Percentiles rank a stretch among this genome's conserved stretches.
Evolutionary conservation across 2,113 vertebrate species (phyloP).

Genomic region (Rissa tridactyla): DNA sequence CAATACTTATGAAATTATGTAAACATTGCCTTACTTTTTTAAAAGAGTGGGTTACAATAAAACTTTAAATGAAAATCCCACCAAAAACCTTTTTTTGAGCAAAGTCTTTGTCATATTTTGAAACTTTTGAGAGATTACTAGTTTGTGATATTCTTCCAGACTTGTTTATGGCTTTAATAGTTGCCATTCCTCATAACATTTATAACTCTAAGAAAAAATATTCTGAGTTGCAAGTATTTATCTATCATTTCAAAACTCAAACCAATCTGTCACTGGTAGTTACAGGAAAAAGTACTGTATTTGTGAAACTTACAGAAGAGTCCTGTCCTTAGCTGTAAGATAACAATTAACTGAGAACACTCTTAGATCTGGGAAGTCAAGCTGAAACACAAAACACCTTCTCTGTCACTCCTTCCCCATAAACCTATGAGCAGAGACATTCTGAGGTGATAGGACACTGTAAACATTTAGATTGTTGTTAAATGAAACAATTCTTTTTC

Average conservation of each 20-base stretch:
- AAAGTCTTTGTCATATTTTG: background rate
- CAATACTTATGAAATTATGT: background rate
- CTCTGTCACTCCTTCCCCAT: background rate
- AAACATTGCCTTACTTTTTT: background rate
- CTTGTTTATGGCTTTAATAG: background rate
- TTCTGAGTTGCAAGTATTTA: background rate
- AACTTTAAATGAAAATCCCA: background rate
- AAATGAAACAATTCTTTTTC: background rate
- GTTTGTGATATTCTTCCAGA: background rate
- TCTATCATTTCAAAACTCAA: background rate
- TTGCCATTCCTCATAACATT: background rate
- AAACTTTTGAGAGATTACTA: background rate
- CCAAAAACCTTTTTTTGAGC: background rate
- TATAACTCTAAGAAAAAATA: background rate
- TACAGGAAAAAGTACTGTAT: background rate
- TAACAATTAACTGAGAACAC: background rate
- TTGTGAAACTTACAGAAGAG: background rate
- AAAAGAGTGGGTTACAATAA: background rate
- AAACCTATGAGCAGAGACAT: background rate
- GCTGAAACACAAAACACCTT: background rate
- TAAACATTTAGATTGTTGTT: background rate
- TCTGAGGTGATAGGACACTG: background rate
- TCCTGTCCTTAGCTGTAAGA: background rate
- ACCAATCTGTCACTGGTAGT: background rate
- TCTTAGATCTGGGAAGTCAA: background rate